These are phyloP conservation scores for Venturia canescens DNA, from an alignment of 1,140 invertebrate genomes.

Conservation along the genomic window DNA sequence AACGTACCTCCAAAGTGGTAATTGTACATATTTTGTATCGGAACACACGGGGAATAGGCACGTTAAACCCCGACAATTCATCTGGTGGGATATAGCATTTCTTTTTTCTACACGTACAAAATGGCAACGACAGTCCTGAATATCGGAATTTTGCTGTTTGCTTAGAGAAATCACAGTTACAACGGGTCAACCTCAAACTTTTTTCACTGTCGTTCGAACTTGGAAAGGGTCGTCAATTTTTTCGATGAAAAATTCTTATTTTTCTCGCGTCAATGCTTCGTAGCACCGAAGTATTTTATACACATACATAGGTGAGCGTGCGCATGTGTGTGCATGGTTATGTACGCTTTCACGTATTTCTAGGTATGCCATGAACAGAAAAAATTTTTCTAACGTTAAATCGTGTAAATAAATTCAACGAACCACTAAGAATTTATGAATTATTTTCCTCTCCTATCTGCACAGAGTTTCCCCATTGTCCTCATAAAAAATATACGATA, in stretches of 20 bases:
- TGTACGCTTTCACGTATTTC: not conserved
- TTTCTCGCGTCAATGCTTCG: not conserved
- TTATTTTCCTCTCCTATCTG: slow-evolving; percentile 37
- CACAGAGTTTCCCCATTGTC: slow-evolving; percentile 25
- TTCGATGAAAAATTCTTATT: not conserved
- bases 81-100: not conserved
- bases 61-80: no score
- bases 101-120: slow-evolving; percentile 41
- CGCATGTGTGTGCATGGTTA: not conserved
- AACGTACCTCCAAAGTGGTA: no score
- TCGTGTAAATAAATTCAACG: not conserved
- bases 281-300: not conserved
- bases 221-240: not conserved
- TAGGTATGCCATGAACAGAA: not conserved
- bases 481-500: slow-evolving; percentile 27
- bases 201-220: not conserved
- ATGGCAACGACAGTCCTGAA: slow-evolving; percentile 49
- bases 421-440: not conserved
- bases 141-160: not conserved
- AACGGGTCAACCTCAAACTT: not conserved
- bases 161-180: not conserved
- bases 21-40: no score
- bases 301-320: not conserved
- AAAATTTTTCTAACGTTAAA: not conserved
- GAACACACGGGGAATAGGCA: no score